These are phyloP conservation scores for Nylanderia fulva DNA, from an alignment of 1,140 invertebrate species.

Conservation along the genomic window DNA sequence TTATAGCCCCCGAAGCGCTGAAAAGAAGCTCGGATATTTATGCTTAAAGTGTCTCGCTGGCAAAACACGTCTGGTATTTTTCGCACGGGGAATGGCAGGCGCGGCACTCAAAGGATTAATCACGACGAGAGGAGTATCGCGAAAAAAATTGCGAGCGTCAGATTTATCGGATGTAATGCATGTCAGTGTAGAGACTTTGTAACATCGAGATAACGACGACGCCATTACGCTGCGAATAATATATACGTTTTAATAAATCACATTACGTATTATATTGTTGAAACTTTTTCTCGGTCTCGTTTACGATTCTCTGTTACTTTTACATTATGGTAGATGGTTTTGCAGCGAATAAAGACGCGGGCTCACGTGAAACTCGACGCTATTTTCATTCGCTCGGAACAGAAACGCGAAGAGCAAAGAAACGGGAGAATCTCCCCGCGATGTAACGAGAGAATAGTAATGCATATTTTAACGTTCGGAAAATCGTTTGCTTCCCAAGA, in stretches of 20 bases:
- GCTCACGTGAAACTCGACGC: neutral
- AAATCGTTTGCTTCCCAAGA: slow-evolving; percentile 25
- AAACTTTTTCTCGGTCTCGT: neutral
- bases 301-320: neutral
- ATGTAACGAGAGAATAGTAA: slow-evolving; percentile 4
- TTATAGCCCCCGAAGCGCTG: slow-evolving; percentile 17
- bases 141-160: neutral
- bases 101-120: slow-evolving; percentile 45
- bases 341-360: neutral
- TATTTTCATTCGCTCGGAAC: neutral
- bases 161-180: slow-evolving; percentile 17
- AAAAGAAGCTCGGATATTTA: slow-evolving; percentile 42
- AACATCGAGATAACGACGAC: neutral
- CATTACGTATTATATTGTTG: neutral
- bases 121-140: neutral
- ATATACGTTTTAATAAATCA: neutral
- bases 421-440: neutral
- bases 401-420: neutral
- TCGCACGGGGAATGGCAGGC: slow-evolving; percentile 10
- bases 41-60: slow-evolving; percentile 18
- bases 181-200: neutral
- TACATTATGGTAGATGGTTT: neutral
- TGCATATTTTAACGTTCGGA: slow-evolving; percentile 43
- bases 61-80: slow-evolving; percentile 43
- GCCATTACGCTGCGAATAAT: neutral